Base-by-base conservation (phyloP, 2,888 invertebrate species). In the Stenurella melanura region DNA sequence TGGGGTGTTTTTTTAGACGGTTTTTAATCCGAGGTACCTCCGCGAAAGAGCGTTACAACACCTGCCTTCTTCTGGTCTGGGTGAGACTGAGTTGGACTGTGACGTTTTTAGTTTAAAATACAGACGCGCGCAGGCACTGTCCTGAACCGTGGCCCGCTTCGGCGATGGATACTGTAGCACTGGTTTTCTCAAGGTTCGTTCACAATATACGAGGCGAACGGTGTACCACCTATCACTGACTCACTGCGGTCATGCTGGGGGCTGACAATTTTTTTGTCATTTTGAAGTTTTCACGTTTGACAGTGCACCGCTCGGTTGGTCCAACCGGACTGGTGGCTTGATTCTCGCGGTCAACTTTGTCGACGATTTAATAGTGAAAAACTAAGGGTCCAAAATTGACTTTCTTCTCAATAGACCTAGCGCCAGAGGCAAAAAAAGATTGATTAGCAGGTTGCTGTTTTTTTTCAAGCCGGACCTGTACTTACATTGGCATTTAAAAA, bases 11-110 rank as follows among this genome's bases (percentile, higher is more conserved):
- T 50, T 50, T 50, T 50, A 50, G 50, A 50, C 50, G 15, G 50
- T 50, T 66, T 61, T 58, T 66, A 67, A 58, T 76, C 70, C 73
- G 76, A 76, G 66, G 58, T 74, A 54, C 30, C 58, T 73, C 66
- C 42, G 63, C 54, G 74, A 69, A 19, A 63, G 54, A 64, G 61
- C 70, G 70, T 19, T n/a, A 68, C n/a, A 19, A 26, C 67, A 54
- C 67, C 72, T 67, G n/a, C 67, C 72, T 66, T 12, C 67, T 75
- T 50, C 50, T 50, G 50, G 50, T 50, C 50, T 38, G 30, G 66
- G 57, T 73, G 54, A 64, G 68, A 73, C 61, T 73, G 68, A 50
- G 50, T n/a, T n/a, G 38, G 73, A 73, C 56, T 73, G 73, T 76
- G 76, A 68, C 61, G 76, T 76, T 60, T 67, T 64, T 56, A 50